A percentile compares a stretch with the other conserved stretches of the same genome.
These are phyloP conservation scores for Limnephilus rhombicus DNA, from an alignment of 2,888 invertebrate genomes.

Conservation along the genomic window DNA sequence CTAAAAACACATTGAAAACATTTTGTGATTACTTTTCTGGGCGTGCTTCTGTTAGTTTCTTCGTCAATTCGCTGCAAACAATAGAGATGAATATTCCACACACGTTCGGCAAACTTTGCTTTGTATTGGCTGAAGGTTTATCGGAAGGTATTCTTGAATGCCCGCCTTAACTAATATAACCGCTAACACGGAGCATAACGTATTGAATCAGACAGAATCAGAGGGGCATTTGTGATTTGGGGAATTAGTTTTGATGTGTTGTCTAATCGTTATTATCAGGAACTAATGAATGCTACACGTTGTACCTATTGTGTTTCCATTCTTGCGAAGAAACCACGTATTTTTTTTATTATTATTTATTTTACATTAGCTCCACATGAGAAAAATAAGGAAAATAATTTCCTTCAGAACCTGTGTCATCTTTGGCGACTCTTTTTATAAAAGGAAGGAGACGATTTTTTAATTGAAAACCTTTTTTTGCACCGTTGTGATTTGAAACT, in stretches of 20 bases:
- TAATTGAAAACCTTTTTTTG: too few species aligned
- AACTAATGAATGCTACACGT: background rate
- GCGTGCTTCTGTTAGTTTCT: background rate
- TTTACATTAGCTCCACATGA: too few species aligned
- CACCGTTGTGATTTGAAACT: too few species aligned
- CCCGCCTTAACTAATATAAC: background rate
- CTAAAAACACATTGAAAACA: constrained; percentile 20
- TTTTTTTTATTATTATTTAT: background rate
- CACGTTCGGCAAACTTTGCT: constrained; percentile 27
- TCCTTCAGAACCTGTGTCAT: too few species aligned
- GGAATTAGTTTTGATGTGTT: background rate
- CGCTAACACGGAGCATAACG: background rate
- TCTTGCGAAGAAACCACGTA: background rate
- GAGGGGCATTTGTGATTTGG: background rate
- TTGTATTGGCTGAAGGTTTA: constrained; percentile 19
- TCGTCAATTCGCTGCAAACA: background rate
- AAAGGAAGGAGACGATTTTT: too few species aligned
- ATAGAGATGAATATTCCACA: constrained; percentile 16
- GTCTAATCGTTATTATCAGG: background rate
- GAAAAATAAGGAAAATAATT: too few species aligned
- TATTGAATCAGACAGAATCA: background rate
- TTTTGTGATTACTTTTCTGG: constrained; percentile 24
- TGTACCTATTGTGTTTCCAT: background rate
- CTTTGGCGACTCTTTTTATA: too few species aligned
- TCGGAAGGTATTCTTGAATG: constrained; percentile 20